phyloP scores from a whole-genome alignment of 2,113 vertebrate genomes.

The Tupaia chinensis region DNA sequence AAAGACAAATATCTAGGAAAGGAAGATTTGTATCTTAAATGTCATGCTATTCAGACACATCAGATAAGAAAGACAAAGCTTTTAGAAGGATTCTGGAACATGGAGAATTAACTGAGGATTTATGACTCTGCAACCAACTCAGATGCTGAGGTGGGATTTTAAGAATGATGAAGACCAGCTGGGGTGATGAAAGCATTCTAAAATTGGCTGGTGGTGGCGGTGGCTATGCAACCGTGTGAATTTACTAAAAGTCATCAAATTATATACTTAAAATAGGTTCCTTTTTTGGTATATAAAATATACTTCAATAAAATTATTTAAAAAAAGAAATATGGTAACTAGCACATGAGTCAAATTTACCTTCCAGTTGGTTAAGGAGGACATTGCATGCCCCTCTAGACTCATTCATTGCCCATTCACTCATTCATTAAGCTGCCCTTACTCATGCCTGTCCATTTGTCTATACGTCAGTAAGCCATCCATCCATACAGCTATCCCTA shows the following conservation, averaged over 20 bases:
- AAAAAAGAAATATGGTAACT: not conserved
- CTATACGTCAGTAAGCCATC: not conserved
- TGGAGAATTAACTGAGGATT: not conserved
- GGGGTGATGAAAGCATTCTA: not conserved
- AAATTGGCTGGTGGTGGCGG: not conserved
- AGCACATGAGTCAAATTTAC: not conserved
- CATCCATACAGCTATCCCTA: not conserved
- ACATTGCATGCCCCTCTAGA: not conserved
- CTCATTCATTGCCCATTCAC: not conserved
- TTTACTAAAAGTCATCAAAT: not conserved
- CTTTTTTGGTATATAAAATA: constrained; percentile 1
- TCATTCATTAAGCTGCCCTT: not conserved
- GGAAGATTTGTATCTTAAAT: not conserved
- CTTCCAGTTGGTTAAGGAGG: not conserved
- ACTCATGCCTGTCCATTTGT: not conserved
- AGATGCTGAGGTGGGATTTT: not conserved
- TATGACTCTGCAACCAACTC: not conserved
- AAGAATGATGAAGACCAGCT: not conserved
- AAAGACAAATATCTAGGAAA: not conserved
- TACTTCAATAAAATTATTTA: not conserved
- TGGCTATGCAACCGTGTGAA: not conserved
- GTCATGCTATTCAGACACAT: not conserved
- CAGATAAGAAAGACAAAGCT: constrained; percentile 25
- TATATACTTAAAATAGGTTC: not conserved
- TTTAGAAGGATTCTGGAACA: not conserved